A percentile compares a stretch with the other conserved stretches of the same genome.
phyloP scores from a whole-genome alignment of 2,113 vertebrate genomes.

The Candoia aspera region DNA sequence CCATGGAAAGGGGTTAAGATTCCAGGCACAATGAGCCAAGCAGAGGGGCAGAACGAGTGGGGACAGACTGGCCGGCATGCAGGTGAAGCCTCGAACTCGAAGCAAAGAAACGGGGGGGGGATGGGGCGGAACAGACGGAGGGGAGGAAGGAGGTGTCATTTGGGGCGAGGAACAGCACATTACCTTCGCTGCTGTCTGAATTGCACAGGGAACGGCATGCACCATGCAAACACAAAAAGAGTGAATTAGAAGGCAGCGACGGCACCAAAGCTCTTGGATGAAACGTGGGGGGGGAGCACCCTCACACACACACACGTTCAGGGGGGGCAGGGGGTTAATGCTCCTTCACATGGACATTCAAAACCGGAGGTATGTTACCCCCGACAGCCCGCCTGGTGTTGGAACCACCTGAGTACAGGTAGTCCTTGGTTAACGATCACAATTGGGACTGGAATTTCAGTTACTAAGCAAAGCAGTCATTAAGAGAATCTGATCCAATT shows the following conservation, averaged over 20 bases:
- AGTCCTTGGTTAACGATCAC: too few relatives aligned
- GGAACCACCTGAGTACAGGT: too few relatives aligned
- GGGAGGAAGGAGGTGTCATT: background rate
- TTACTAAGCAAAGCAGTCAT: too few relatives aligned
- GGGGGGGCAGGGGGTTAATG: too few relatives aligned
- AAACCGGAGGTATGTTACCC: background rate
- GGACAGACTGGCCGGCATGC: background rate
- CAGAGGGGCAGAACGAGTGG: background rate
- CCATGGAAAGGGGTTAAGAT: background rate
- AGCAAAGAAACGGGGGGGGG: rapidly evolving
- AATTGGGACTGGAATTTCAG: too few relatives aligned
- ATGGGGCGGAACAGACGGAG: slow-evolving; percentile 37
- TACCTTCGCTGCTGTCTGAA: slow-evolving; percentile 95
- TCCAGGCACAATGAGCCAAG: too few relatives aligned
- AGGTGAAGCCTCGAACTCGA: background rate
- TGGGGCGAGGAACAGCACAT: slow-evolving; percentile 66
- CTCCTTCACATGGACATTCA: too few relatives aligned
- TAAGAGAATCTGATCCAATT: too few relatives aligned
- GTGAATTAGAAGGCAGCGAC: slow-evolving; percentile 76
- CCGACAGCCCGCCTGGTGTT: background rate
- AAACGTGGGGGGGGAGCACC: background rate
- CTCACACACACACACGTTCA: slow-evolving; percentile 8
- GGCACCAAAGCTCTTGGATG: slow-evolving; percentile 24
- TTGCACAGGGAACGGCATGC: slow-evolving; percentile 91
- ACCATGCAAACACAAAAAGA: slow-evolving; percentile 91